Evolutionary conservation across 2,797 vertebrate genomes (phyloP), one percentile per base, ranked within the genome.

Genomic region (Platyrinchus mystaceus): DNA sequence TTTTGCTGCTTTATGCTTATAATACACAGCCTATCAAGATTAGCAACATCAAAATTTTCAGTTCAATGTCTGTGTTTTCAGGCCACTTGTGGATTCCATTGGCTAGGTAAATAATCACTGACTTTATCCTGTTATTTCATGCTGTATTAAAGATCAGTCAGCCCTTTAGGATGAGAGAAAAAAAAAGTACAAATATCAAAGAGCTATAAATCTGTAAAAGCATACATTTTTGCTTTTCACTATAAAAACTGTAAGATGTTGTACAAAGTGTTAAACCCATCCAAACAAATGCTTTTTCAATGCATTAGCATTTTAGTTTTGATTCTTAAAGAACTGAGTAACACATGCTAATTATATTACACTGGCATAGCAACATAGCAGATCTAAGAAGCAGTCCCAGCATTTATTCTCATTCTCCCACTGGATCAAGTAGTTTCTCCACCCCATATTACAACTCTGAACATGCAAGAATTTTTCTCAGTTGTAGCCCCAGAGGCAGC

Each of bases 1-100:
- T 98, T 79, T 96, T 98, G 84, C 87, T 98, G 49, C 76, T 98
- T 75, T 98, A 97, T 93, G 97, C 98, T n/a, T 98, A 96, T 83
- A 98, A 98, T 68, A 94, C 36, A 46, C 94, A 92, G 63, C 85
- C 96, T 28, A 7, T 97, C 76, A 97, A 82, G 75, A 89, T 96
- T 60, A 82, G 28, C 26, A 96, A 96, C 34, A 36, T 93, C 43
- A 94, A 19, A n/a, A 59, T 53, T 68, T 90, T 78, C 60, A 84
- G 60, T 79, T 67, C 84, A 58, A 20, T 15, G 24, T 84, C 20
- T 69, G 1, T 91, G 6, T 96, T 52, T 58, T 97, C 96, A 80
- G 98, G 97, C 63, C 84, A 84, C 76, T 89, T 96, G 69, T 97
- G 97, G 98, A 63, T 98, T 93, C 89, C 97, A 8, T 77, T 98